phyloP scores from a whole-genome alignment of 1,140 invertebrate species.

The Muscidifurax raptorellus region DNA sequence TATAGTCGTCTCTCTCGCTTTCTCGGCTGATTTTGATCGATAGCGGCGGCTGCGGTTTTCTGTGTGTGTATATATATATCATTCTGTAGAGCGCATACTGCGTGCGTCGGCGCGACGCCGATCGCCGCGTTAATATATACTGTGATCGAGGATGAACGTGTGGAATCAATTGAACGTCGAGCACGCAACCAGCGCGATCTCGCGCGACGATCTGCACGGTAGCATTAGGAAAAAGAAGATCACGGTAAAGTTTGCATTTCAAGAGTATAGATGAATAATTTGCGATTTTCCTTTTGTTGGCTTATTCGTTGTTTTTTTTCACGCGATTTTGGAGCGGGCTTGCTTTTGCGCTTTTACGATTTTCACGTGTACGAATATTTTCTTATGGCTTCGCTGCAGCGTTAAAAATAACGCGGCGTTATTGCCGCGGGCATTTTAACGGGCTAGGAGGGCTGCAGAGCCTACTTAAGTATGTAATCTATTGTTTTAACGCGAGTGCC shows the following conservation, averaged over 20 bases:
- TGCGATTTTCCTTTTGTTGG: background rate
- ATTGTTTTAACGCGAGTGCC: no score
- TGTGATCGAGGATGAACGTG: constrained; percentile 76
- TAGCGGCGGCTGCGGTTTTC: background rate
- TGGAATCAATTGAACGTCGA: constrained; percentile 81
- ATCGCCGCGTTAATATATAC: background rate
- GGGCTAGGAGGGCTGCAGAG: no score
- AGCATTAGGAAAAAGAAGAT: constrained; percentile 76
- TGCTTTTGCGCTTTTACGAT: no score
- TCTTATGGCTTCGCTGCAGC: no score
- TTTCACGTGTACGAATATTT: no score
- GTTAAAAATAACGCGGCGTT: no score
- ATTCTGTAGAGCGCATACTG: background rate
- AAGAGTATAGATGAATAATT: no score
- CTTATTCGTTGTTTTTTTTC: constrained; percentile 19
- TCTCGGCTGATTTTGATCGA: background rate
- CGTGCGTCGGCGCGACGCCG: background rate
- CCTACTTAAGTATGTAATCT: no score
- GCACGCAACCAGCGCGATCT: constrained; percentile 77
- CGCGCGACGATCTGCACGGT: constrained; percentile 77
- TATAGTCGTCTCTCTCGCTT: no score
- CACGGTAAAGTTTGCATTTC: constrained; percentile 70
- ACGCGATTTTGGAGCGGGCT: no score
- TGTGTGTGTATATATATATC: no score
- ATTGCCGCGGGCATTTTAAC: no score